These are phyloP conservation scores for Trachelus troglodyta DNA, from an alignment of 2,888 invertebrate species.

Conservation along the genomic window DNA sequence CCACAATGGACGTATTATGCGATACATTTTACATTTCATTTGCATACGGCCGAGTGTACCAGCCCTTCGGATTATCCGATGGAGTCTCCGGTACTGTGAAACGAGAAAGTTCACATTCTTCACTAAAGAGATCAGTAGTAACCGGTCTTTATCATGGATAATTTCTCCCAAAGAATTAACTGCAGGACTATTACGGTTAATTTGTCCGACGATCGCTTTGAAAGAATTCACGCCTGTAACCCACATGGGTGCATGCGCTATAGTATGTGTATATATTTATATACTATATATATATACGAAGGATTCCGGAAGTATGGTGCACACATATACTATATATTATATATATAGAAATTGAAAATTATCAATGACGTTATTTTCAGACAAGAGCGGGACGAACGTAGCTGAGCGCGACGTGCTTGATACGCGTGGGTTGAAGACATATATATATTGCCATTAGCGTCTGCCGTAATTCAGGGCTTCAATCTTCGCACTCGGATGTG, in stretches of 20 bases:
- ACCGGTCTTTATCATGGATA: background rate
- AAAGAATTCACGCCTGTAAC: background rate
- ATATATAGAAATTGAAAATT: background rate
- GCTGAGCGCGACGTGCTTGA: background rate
- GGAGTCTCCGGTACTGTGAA: background rate
- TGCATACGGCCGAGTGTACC: constrained; percentile 25
- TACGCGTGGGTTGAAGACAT: background rate
- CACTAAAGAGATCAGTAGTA: background rate
- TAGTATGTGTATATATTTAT: background rate
- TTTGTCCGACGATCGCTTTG: background rate
- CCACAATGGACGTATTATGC: constrained; percentile 30
- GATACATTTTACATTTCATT: constrained; percentile 40
- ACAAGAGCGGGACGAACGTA: background rate
- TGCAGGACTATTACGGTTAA: background rate
- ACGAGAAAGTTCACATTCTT: background rate
- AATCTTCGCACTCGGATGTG: background rate
- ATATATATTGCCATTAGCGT: background rate
- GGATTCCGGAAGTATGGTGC: background rate
- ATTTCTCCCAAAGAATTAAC: background rate
- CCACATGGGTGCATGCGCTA: background rate
- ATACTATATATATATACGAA: background rate
- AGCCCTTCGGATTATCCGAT: background rate
- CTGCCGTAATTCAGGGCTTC: background rate
- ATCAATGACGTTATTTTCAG: background rate
- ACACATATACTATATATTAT: too few relatives aligned